Base-by-base conservation (phyloP, 2,113 vertebrate genomes). In the Catagonus wagneri region DNA sequence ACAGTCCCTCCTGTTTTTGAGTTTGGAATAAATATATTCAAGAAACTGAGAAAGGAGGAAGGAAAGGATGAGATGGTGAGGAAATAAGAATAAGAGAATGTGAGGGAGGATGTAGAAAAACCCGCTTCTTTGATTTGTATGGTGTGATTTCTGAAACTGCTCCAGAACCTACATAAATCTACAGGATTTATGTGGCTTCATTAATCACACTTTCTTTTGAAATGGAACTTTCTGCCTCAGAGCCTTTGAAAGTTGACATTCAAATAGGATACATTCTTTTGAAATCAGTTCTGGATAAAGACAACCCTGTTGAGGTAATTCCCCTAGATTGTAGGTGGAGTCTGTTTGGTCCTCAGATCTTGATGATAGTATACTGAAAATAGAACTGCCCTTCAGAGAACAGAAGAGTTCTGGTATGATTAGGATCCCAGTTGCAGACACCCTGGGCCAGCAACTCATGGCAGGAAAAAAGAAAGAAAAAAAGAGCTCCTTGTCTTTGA, bases 191-290 rank as follows among this genome's bases (percentile, higher is more conserved):
- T 94, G 80, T 90, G 75, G 61, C 83, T 97, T 97, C 89, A 93
- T 96, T 89, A 87, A 88, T 97, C 92, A 97, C 93, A 95, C 80
- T 96, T 96, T 79, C 96, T 94, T 96, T 97, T 90, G 89, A 97
- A 97, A 96, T 92, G 87, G 80, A 97, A 94, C 94, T 93, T 97
- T 95, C 89, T 96, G 93, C 94, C 87, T 87, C 2, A 39, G 60
- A 96, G 79, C 83, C 93, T 97, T 97, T 97, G 96, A 97, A 96
- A 58, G 22, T 29, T 96, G 94, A 96, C 83, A 88, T 97, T 68
- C 86, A 95, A 94, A 89, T 75, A 97, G 96, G 94, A 97, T 83
- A 93, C 96, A 94, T 96, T 96, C 92, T 96, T 96, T 96, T 93
- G 81, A 97, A 97, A 96, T 95, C 93, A 95, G 93, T 83, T 94